Evolutionary conservation across 1,140 invertebrate species (phyloP), one percentile per base, ranked within the genome.

Genomic region (Schlechtendalia chinensis): DNA sequence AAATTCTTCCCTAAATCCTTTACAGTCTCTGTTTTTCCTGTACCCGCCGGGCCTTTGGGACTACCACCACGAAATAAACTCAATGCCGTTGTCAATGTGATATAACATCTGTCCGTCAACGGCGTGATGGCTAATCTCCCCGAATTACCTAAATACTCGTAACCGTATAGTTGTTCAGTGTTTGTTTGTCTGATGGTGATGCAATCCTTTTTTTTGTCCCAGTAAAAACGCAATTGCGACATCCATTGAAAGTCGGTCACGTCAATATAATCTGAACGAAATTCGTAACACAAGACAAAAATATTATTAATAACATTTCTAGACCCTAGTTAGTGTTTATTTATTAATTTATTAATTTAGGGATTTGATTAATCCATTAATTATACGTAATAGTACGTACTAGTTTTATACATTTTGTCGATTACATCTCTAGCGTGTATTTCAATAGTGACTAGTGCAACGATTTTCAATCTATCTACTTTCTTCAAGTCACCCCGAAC

Each of bases 1-100:
- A 98, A 91, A 11, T 94, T 94, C 86, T 98, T 98, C 1, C 96
- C 95, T 82, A 98, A 88, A 89, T 98, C 96, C 87, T 98, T 98
- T 32, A 91, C 92, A 1, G 95, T 97, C 87, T 98, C 96, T 1
- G 96, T 98, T 88, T 98, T 98, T 24, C 97, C 96, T 0, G 81
- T 74, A 11, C 59, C 71, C 14, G 81, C 71, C 1, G 75, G 71
- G 6, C 71, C 80, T 72, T 97, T 91, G 45, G 95, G 91, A 81
- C 93, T 95, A 11, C 96, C 96, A 22, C 94, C 94, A 63, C 95
- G 85, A 85, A 94, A 92, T 61, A 95, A 84, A 84, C 94, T 94
- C 24, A 96, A 84, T 0, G 94, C 94, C 19, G 93, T 92, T 92
- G 96, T 95, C 72, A 96, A 83, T 0, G 94, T 95, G 83, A 93